Percentiles rank a stretch among this genome's conserved stretches.
Conservation (phyloP, 2,113 vertebrate species). For the Stictonetta naevosa region DNA sequence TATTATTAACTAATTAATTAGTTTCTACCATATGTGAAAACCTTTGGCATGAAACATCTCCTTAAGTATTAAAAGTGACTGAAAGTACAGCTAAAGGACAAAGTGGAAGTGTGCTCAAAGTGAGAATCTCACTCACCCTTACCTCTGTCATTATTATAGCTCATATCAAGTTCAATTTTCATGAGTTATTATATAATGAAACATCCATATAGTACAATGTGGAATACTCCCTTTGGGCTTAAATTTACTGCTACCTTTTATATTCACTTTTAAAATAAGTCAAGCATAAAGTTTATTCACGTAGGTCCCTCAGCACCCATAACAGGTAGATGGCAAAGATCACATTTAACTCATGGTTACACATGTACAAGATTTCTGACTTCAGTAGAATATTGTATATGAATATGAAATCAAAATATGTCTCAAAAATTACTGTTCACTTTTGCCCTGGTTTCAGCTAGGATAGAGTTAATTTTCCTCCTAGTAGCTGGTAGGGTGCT, state of each 20-base stretch:
- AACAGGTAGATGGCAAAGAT: background rate
- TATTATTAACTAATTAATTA: constrained; percentile 82
- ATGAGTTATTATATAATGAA: constrained; percentile 28
- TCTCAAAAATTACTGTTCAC: background rate
- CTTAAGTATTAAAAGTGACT: constrained; percentile 66
- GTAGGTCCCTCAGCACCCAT: background rate
- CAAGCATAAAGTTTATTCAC: constrained; percentile 58
- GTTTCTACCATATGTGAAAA: constrained; percentile 61
- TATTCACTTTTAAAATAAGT: constrained; percentile 16
- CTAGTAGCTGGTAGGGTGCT: too few species aligned
- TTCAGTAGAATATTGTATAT: background rate
- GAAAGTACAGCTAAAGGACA: constrained; percentile 69
- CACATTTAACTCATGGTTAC: background rate
- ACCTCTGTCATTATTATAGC: constrained; percentile 72
- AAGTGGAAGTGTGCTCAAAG: constrained; percentile 59
- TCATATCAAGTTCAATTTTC: constrained; percentile 66
- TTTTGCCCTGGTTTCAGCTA: background rate
- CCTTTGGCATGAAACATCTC: constrained; percentile 68
- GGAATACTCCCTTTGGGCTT: constrained; percentile 7
- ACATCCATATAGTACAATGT: background rate
- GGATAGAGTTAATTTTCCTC: too few species aligned
- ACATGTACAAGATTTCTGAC: background rate
- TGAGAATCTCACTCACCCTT: constrained; percentile 52
- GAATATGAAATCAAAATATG: background rate
- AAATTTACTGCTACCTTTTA: constrained; percentile 51